Evolutionary conservation across 2,888 invertebrate genomes (phyloP), one percentile per base, ranked within the genome.

Genomic region (Harmothoe impar): DNA sequence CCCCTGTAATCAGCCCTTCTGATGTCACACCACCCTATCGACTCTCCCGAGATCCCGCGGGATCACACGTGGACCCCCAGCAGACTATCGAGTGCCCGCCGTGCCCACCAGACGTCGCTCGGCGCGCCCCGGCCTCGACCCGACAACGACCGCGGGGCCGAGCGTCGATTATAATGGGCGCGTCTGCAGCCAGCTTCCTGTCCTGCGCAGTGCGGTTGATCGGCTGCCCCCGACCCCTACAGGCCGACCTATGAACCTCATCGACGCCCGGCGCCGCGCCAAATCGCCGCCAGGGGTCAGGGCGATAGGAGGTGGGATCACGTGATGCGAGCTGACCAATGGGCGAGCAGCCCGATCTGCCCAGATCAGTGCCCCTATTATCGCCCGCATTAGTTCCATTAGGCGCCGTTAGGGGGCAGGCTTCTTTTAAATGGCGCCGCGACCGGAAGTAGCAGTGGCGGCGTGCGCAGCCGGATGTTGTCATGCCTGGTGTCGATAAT

Each of bases 301-400:
- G 81, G 33, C 43, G 81, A 31, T n/a, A 25, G 81, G 0, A 23
- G 35, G 15, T 23, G 3, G 81, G 81, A 81, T 81, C 81, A 81
- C 81, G 43, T 81, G 81, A 81, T 81, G 43, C 12, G 20, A 35
- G 43, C 81, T 81, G 81, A 81, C 81, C 81, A 81, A 81, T 81
- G 81, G 17, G 81, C 35, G 23, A 5, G n/a, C 72, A 15, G 29
- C 43, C 35, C 81, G 43, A 17, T 33, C 35, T 17, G 43, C 81
- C 43, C 20, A 81, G 35, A 81, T 81, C 43, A 81, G n/a, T 81
- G 43, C 35, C 20, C 35, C 81, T 81, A 81, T 81, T 81, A 81
- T 81, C 81, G 81, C 81, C 43, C 43, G 33, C 81, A 81, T 81
- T 81, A 81, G 81, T 15, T 15, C 17, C 81, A 81, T 81, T 81